These are phyloP conservation scores for Scaptomyza caliginosa DNA, from an alignment of 2,888 invertebrate genomes.

Conservation along the genomic window DNA sequence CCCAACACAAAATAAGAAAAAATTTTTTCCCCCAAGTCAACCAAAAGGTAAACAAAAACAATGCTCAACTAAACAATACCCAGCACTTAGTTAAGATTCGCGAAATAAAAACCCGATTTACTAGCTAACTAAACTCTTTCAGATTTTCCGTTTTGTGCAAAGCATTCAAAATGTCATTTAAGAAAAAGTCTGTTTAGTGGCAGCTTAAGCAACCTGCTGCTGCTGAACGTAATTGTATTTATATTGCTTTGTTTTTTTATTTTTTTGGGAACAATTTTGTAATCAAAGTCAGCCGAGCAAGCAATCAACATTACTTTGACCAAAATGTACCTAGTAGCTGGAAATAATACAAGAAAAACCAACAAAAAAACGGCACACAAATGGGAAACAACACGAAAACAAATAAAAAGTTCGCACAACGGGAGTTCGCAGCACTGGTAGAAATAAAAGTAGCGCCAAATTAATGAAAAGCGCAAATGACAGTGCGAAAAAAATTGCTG, in stretches of 20 bases:
- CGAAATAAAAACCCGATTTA: too few species aligned
- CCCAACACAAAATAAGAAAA: slow-evolving; percentile 17
- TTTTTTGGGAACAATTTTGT: slow-evolving; percentile 78
- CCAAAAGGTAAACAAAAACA: background rate
- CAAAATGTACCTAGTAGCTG: slow-evolving; percentile 65
- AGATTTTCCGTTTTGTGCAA: background rate
- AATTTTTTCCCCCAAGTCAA: slow-evolving; percentile 24
- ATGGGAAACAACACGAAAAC: slow-evolving; percentile 18
- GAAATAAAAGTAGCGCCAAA: slow-evolving; percentile 59
- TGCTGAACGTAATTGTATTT: slow-evolving; percentile 69
- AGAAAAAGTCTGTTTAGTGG: slow-evolving; percentile 62
- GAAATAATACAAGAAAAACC: slow-evolving; percentile 43
- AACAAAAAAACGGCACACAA: slow-evolving; percentile 19
- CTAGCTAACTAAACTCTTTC: background rate
- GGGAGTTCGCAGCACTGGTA: slow-evolving; percentile 4
- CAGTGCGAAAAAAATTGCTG: slow-evolving; percentile 61
- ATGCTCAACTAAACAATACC: slow-evolving; percentile 5
- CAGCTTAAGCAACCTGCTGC: slow-evolving; percentile 34
- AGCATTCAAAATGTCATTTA: slow-evolving; percentile 68
- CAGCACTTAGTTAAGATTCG: background rate
- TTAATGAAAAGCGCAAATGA: slow-evolving; percentile 69
- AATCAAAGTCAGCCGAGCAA: slow-evolving; percentile 74
- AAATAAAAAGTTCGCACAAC: slow-evolving; percentile 66
- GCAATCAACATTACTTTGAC: slow-evolving; percentile 77
- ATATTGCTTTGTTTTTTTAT: too few species aligned